Evolutionary conservation across 2,113 vertebrate genomes (phyloP).

Genomic region (Mustelus asterias): DNA sequence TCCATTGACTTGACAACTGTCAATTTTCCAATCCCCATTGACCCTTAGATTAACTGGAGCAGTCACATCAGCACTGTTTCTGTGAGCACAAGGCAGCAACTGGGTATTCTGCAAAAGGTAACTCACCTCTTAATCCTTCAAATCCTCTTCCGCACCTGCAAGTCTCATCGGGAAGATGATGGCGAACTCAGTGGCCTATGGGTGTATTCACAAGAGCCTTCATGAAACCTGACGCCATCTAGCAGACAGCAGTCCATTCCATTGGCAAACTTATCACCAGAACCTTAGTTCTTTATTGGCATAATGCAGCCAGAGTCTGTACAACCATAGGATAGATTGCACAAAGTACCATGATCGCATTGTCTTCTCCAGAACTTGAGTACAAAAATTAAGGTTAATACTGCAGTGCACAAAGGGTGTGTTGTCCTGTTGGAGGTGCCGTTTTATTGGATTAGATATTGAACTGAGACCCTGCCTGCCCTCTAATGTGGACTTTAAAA

Average conservation of each 20-base stretch:
- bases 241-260: background rate
- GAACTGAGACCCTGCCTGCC: background rate
- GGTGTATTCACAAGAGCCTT: background rate
- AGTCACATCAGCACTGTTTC: background rate
- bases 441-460: background rate
- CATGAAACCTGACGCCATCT: background rate
- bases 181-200: background rate
- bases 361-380: background rate
- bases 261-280: background rate
- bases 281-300: background rate
- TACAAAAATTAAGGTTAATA: too few species aligned
- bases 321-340: background rate
- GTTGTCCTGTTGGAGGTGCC: background rate
- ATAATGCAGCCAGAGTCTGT: background rate
- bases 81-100: background rate
- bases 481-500: background rate
- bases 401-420: too few species aligned
- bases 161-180: background rate
- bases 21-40: background rate
- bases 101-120: background rate
- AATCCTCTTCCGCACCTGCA: background rate
- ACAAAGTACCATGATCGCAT: background rate
- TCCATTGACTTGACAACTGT: background rate
- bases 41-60: background rate
- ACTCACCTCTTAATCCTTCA: background rate